phyloP scores from a whole-genome alignment of 2,113 vertebrate genomes.

The Podarcis cretensis region DNA sequence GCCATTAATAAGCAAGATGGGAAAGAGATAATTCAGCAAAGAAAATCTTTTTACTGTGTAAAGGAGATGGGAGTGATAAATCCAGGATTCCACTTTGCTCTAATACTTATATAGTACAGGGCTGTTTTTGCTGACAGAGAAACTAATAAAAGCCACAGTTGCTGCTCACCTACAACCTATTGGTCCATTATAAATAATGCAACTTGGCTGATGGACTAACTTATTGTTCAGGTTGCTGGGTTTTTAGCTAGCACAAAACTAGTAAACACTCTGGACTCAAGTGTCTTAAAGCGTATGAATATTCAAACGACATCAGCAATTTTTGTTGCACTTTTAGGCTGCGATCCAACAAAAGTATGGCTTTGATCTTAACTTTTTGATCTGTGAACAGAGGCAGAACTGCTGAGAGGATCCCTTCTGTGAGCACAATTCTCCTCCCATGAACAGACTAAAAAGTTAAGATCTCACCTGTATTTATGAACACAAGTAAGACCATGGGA shows the following conservation, averaged over 20 bases:
- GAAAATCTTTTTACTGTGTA: neutral
- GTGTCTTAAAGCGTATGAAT: conserved; percentile 34
- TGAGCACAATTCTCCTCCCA: neutral
- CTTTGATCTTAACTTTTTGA: neutral
- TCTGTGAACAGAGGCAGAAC: neutral
- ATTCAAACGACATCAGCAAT: conserved; percentile 25
- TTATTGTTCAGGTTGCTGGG: conserved; percentile 2
- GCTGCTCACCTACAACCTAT: neutral
- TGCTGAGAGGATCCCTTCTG: neutral
- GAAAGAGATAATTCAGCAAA: neutral
- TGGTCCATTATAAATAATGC: conserved; percentile 8
- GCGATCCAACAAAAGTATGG: neutral
- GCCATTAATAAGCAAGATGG: neutral
- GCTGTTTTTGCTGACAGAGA: neutral
- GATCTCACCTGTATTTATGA: neutral
- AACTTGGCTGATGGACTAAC: neutral
- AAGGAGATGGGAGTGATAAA: neutral
- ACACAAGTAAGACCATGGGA: neutral
- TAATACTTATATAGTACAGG: neutral
- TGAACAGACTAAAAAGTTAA: neutral
- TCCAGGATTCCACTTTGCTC: neutral
- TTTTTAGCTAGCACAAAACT: neutral
- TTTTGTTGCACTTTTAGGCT: conserved; percentile 6
- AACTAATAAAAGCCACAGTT: conserved; percentile 7
- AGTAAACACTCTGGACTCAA: conserved; percentile 20